Percentiles rank a stretch among this genome's conserved stretches.
phyloP scores from a whole-genome alignment of 2,888 invertebrate genomes.

The Drosophila mayaguana region DNA sequence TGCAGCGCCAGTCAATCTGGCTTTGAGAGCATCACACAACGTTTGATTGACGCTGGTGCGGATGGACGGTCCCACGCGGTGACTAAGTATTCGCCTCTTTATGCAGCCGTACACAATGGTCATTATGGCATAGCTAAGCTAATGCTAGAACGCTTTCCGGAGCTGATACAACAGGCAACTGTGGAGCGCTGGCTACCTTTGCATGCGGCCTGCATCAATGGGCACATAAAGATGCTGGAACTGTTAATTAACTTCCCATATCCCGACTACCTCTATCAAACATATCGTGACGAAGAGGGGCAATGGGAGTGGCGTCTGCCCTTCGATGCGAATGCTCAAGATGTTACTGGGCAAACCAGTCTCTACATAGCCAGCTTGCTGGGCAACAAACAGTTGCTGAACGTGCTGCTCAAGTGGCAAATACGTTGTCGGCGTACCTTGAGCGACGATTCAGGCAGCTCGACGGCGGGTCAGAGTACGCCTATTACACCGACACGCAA shows the following conservation, averaged over 20 bases:
- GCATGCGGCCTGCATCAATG: slow-evolving; percentile 96
- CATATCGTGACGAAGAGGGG: slow-evolving; percentile 90
- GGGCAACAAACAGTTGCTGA: slow-evolving; percentile 92
- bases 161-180: slow-evolving; percentile 93
- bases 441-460: slow-evolving; percentile 38
- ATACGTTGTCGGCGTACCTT: slow-evolving; percentile 86
- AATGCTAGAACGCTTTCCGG: slow-evolving; percentile 92
- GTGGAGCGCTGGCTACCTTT: slow-evolving; percentile 96
- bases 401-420: slow-evolving; percentile 90
- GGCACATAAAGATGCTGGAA: slow-evolving; percentile 91
- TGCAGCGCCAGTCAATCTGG: slow-evolving; percentile 94
- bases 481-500: slow-evolving; percentile 87
- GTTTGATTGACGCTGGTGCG: slow-evolving; percentile 92
- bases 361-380: slow-evolving; percentile 95
- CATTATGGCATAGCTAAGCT: slow-evolving; percentile 91
- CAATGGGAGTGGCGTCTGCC: slow-evolving; percentile 93
- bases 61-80: slow-evolving; percentile 96
- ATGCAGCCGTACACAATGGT: slow-evolving; percentile 95
- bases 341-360: slow-evolving; percentile 95
- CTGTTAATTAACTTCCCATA: slow-evolving; percentile 93
- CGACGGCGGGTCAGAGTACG: slow-evolving; percentile 75
- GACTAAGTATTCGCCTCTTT: slow-evolving; percentile 96
- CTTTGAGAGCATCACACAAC: slow-evolving; percentile 90
- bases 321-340: slow-evolving; percentile 96
- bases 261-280: slow-evolving; percentile 89